phyloP scores from a whole-genome alignment of 2,888 invertebrate species.

The Dioctria linearis region DNA sequence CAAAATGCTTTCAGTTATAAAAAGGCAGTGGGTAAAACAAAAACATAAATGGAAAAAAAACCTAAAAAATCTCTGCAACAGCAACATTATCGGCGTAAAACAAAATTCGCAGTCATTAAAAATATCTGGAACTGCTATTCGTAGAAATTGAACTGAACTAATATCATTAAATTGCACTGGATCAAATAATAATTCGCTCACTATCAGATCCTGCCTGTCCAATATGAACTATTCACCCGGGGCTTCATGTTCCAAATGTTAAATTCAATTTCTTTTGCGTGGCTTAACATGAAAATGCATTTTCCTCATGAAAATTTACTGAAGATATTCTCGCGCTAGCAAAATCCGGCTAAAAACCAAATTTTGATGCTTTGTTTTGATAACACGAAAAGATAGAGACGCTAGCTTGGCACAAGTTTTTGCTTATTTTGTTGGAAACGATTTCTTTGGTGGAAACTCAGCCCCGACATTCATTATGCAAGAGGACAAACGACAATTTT shows the following conservation, averaged over 20 bases:
- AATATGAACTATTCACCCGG: constrained; percentile 50
- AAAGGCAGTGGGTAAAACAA: not conserved
- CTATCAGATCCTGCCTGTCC: constrained; percentile 49
- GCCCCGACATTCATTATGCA: constrained; percentile 46
- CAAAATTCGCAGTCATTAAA: constrained; percentile 41
- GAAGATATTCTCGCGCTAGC: constrained; percentile 27
- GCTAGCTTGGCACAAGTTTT: constrained; percentile 56
- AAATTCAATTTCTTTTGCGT: constrained; percentile 53
- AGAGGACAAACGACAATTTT: constrained; percentile 50
- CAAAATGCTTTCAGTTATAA: not conserved
- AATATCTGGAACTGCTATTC: constrained; percentile 26
- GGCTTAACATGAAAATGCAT: constrained; percentile 52
- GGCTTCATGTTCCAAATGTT: constrained; percentile 49
- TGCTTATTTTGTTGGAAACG: constrained; percentile 53
- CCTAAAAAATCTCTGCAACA: not conserved
- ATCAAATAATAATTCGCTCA: constrained; percentile 42
- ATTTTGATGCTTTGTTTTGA: constrained; percentile 58
- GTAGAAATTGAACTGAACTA: constrained; percentile 23
- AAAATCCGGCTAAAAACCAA: constrained; percentile 50
- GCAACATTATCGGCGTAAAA: constrained; percentile 32
- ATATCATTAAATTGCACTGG: constrained; percentile 49
- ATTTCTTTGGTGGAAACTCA: constrained; percentile 46
- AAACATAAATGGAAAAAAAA: not conserved
- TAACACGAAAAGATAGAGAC: constrained; percentile 56
- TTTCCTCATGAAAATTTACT: constrained; percentile 39